A percentile compares a stretch with the other conserved stretches of the same genome.
Evolutionary conservation across 2,888 invertebrate species (phyloP).

Genomic region (Hedya salicella): DNA sequence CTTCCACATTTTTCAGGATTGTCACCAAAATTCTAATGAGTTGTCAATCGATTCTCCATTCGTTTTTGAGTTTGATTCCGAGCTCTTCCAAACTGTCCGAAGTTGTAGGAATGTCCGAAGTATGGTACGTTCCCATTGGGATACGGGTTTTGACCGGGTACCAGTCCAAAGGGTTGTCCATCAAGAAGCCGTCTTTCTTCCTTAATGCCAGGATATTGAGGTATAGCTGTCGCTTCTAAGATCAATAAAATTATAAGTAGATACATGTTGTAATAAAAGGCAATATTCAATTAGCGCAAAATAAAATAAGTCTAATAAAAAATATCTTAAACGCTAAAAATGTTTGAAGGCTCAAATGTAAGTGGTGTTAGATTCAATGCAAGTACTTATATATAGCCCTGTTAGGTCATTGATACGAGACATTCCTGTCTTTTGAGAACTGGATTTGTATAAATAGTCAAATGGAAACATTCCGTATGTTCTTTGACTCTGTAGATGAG

Average conservation of each 20-base stretch:
- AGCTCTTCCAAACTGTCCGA: background rate
- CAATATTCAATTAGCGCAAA: too few relatives aligned
- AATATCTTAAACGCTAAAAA: too few relatives aligned
- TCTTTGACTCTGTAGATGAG: too few relatives aligned
- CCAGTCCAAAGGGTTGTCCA: background rate
- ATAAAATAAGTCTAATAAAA: too few relatives aligned
- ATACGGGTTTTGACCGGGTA: slow-evolving; percentile 13
- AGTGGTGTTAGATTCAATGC: background rate
- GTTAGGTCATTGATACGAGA: background rate
- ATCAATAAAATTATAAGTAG: background rate
- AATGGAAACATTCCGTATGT: too few relatives aligned
- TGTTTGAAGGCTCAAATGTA: too few relatives aligned
- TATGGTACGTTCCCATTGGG: slow-evolving; percentile 20
- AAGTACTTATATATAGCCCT: background rate
- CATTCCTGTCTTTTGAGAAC: background rate
- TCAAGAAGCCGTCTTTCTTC: slow-evolving; percentile 17
- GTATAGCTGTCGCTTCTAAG: background rate
- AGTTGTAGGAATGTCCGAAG: slow-evolving; percentile 19
- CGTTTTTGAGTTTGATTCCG: background rate
- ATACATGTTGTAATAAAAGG: too few relatives aligned
- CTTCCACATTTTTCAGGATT: background rate
- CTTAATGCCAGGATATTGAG: background rate
- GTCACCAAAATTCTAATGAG: background rate
- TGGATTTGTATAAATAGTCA: slow-evolving; percentile 4
- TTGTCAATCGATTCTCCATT: background rate